phyloP scores from a whole-genome alignment of 1,140 invertebrate genomes.

The Drosophila oshimai region DNA sequence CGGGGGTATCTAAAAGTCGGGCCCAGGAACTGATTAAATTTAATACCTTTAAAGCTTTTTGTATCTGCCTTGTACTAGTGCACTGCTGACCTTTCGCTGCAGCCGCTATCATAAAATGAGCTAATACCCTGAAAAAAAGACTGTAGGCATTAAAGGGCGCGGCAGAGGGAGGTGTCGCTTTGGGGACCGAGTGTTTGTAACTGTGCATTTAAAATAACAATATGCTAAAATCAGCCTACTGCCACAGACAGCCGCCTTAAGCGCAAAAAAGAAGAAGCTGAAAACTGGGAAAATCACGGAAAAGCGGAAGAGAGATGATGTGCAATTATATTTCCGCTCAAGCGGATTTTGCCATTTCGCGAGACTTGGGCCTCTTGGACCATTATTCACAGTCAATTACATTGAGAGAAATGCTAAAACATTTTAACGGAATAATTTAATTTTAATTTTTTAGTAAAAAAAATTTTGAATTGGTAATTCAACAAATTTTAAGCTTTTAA shows the following conservation, averaged over 20 bases:
- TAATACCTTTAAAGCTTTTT: constrained; percentile 59
- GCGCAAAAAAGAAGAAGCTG: too few species aligned
- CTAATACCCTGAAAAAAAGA: constrained; percentile 61
- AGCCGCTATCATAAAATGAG: constrained; percentile 70
- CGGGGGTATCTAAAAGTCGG: constrained; percentile 33
- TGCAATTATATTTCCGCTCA: too few species aligned
- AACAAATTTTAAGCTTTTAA: too few species aligned
- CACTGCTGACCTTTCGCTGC: constrained; percentile 45
- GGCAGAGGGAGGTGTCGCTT: constrained; percentile 8
- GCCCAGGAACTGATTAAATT: constrained; percentile 42
- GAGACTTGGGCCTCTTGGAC: too few species aligned
- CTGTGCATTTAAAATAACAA: constrained; percentile 81
- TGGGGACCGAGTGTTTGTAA: constrained; percentile 66
- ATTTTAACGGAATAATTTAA: too few species aligned
- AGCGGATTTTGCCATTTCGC: too few species aligned
- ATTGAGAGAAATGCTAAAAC: too few species aligned
- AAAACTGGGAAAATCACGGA: too few species aligned
- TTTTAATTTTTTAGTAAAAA: too few species aligned
- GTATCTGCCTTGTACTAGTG: constrained; percentile 78
- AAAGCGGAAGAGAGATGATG: too few species aligned
- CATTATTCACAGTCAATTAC: too few species aligned
- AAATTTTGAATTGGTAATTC: too few species aligned
- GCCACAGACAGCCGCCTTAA: constrained; percentile 50
- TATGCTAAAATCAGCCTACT: constrained; percentile 79
- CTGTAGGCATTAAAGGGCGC: not conserved